Conservation (phyloP, 2,113 vertebrate genomes). For the Eudyptes chrysolophus region DNA sequence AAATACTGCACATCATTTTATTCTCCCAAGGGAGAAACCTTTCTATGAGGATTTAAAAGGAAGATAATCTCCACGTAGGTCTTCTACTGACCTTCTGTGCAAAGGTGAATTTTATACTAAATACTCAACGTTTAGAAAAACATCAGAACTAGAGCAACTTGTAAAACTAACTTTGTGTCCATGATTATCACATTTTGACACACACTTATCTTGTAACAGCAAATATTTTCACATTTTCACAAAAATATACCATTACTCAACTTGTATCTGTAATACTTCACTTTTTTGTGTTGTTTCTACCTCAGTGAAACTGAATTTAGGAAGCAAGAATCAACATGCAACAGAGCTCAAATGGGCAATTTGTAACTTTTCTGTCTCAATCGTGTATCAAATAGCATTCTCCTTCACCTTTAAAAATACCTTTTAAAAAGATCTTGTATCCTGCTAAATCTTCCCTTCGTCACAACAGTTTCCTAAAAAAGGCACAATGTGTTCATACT, state of each 20-base stretch:
- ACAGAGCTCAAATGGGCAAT: neutral
- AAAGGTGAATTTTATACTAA: constrained; percentile 18
- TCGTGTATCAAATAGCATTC: neutral
- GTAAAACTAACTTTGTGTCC: neutral
- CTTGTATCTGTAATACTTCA: neutral
- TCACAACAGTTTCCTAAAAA: constrained; percentile 56
- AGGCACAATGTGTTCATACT: constrained; percentile 75
- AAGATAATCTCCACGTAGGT: neutral
- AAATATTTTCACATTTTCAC: constrained; percentile 39
- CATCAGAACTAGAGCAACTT: neutral
- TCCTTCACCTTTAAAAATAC: constrained; percentile 37
- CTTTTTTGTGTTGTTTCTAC: neutral
- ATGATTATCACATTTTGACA: constrained; percentile 5
- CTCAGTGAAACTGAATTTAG: neutral
- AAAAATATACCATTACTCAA: constrained; percentile 37
- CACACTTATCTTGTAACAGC: constrained; percentile 28
- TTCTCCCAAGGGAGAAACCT: constrained; percentile 11
- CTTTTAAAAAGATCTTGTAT: constrained; percentile 35
- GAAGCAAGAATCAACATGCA: constrained; percentile 41
- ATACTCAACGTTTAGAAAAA: neutral
- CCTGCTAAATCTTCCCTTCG: constrained; percentile 40
- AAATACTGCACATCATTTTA: neutral
- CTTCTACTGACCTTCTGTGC: neutral
- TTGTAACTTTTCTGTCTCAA: neutral
- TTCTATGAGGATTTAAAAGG: constrained; percentile 4